Evolutionary conservation across 2,888 invertebrate species (phyloP).

Genomic region (Drosophila maculinotata): DNA sequence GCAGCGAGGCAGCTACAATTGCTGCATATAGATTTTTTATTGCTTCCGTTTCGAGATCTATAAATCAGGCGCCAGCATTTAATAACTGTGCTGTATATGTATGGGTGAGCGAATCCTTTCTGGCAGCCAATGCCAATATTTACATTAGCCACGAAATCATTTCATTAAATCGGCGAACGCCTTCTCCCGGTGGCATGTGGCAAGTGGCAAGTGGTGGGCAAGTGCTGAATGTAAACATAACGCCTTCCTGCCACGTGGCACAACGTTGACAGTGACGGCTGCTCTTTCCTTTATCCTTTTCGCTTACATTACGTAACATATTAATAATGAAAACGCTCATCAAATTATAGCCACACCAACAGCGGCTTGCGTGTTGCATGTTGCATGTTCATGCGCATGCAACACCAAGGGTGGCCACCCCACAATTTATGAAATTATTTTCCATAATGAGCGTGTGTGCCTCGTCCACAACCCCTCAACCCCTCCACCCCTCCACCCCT

Average conservation of each 20-base stretch:
- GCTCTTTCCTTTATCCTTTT: constrained; percentile 30
- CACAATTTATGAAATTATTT: constrained; percentile 85
- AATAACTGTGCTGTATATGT: constrained; percentile 78
- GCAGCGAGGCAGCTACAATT: neutral
- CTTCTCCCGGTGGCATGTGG: constrained; percentile 14
- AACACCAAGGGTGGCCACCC: constrained; percentile 72
- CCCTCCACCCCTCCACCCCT: constrained; percentile 2
- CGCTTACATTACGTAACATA: constrained; percentile 69
- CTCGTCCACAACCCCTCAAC: neutral
- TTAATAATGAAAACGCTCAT: constrained; percentile 82
- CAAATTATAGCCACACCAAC: constrained; percentile 81
- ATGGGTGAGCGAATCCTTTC: constrained; percentile 69
- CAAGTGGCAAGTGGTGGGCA: constrained; percentile 28
- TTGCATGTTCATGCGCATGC: constrained; percentile 47
- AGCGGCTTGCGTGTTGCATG: constrained; percentile 57
- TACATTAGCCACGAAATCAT: constrained; percentile 81
- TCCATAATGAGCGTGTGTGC: constrained; percentile 78
- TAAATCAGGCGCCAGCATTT: constrained; percentile 45
- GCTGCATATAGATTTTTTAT: constrained; percentile 39
- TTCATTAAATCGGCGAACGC: constrained; percentile 65
- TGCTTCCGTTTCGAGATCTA: constrained; percentile 34
- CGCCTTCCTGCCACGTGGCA: constrained; percentile 83
- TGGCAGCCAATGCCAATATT: constrained; percentile 65
- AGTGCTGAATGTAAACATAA: constrained; percentile 81
- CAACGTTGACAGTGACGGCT: constrained; percentile 10